A percentile compares a stretch with the other conserved stretches of the same genome.
Conservation (phyloP, 1,140 invertebrate species). For the Brachionus paranguensis region DNA sequence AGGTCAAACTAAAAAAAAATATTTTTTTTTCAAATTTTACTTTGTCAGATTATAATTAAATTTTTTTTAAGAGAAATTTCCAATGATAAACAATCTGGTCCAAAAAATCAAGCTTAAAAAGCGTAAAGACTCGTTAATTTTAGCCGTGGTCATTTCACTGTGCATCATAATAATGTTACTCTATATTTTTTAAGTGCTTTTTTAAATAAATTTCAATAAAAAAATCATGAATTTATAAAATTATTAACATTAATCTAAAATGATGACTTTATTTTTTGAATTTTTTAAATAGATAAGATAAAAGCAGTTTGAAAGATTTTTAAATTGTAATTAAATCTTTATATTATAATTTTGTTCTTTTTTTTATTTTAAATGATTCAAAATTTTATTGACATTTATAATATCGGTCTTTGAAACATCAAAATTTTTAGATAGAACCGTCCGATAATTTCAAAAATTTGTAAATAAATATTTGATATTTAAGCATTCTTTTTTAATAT, state of each 20-base stretch:
- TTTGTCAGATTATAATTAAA: background rate
- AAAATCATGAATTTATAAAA: background rate
- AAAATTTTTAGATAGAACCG: background rate
- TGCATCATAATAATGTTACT: constrained; percentile 79
- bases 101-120: constrained; percentile 87
- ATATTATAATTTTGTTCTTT: background rate
- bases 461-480: background rate
- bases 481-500: background rate
- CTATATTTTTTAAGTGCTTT: constrained; percentile 68
- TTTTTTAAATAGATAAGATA: background rate
- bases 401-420: background rate
- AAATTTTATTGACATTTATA: background rate
- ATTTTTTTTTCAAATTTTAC: constrained; percentile 4
- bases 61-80: constrained; percentile 65
- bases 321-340: background rate
- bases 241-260: background rate
- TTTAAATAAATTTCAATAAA: background rate
- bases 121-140: constrained; percentile 78
- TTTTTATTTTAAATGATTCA: background rate
- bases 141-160: constrained; percentile 69
- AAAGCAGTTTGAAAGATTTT: background rate
- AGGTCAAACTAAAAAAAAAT: background rate
- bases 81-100: constrained; percentile 77
- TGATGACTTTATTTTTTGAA: background rate
- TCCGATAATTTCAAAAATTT: background rate